Evolutionary conservation across 2,797 vertebrate species (phyloP), one percentile per base, ranked within the genome.

Genomic region (Distichodus sexfasciatus): DNA sequence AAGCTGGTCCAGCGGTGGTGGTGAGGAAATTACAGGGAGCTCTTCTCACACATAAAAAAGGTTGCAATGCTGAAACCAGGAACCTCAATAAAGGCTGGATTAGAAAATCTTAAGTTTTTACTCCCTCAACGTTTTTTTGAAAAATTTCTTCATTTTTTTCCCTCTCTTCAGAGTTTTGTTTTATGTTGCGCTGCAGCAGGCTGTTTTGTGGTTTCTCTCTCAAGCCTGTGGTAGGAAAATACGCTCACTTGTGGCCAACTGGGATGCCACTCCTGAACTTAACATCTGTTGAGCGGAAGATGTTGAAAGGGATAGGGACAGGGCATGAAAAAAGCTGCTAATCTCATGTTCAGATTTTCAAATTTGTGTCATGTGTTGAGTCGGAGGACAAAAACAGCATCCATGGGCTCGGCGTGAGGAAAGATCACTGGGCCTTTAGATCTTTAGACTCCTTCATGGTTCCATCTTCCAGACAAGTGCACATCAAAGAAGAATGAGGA

Each of bases 71-170:
- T 78, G 85, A 91, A 91, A 91, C 89, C 91, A 91, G 87, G 87
- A 88, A 91, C 91, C 91, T 91, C 91, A 93, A 93, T 92, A 93
- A 93, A 93, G 91, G 91, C 89, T 84, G 88, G 87, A 92, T 93
- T 92, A 93, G 88, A 91, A 92, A 91, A 92, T 90, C 87, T 87
- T 89, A 89, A 84, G 88, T 88, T 90, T 89, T 88, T 86, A 88
- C 69, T 85, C 83, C 80, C 79, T 85, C 83, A 81, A 85, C 86
- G 83, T 84, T 87, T 87, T 86, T 87, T 85, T 86, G 79, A 84
- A 85, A 86, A 74, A 79, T 88, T 81, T 85, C 82, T 81, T 77
- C 81, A 90, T 90, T 90, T 90, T 88, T 84, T 83, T 76, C 77
- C 71, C 23, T 54, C 63, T 72, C 64, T 86, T 86, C 88, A 85